Base-by-base conservation (phyloP, 1,140 invertebrate genomes). In the Drosophila littoralis region DNA sequence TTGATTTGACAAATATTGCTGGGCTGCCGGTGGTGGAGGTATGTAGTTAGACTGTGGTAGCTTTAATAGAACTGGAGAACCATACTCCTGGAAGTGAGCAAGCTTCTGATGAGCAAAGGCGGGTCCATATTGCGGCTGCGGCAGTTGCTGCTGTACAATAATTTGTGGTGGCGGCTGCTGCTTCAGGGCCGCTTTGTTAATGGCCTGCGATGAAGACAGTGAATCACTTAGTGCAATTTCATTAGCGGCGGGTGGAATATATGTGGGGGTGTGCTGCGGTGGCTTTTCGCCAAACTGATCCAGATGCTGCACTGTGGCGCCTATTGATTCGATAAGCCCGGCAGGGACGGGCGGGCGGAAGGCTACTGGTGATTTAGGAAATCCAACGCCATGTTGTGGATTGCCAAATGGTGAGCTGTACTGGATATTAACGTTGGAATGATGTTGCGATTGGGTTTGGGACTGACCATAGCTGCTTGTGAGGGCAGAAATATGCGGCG, bases 291-390 rank as follows among this genome's bases (percentile, higher is more conserved):
- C 91, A 6, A 91, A 92, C 35, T 88, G 74, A 68, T 92, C 91
- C 57, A 92, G 93, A n/a, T 94, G 93, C 55, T 93, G 93, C 1
- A 93, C 93, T 15, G 83, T 93, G 81, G 92, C 94, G 68, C 93
- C 95, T 61, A 95, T 95, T 12, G 94, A 94, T 72, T 95, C 93
- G 1, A 96, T 91, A 1, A 96, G 81, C 1, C 95, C 95, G 51
- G 93, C 92, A 4, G 96, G 96, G 2, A 96, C 94, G 1, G 94
- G 94, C 33, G 96, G 95, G 57, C 95, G 93, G 81, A 96, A 96
- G 77, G 95, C 94, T 7, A 96, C 93, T 0, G 95, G 95, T 35
- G 93, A 92, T 90, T 93, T 94, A 2, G 95, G 94, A 43, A 93
- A 92, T 9, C 89, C 88, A 10, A 85, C 92, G 12, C 93, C 93